These are phyloP conservation scores for Lordiphosa stackelbergi DNA, from an alignment of 1,140 invertebrate genomes.

Conservation along the genomic window DNA sequence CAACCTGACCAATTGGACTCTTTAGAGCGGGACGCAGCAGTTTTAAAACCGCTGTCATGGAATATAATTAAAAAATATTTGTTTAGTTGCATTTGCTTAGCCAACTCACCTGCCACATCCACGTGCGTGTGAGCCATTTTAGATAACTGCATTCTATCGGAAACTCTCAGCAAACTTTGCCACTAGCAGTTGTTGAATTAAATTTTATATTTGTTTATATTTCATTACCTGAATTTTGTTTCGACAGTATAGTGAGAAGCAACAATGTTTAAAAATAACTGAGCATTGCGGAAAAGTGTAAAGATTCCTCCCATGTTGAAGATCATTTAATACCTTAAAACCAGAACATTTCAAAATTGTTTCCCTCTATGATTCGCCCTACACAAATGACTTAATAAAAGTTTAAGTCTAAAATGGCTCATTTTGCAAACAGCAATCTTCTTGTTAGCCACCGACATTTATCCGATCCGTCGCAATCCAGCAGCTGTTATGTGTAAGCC, in stretches of 20 bases:
- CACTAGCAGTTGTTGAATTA: neutral
- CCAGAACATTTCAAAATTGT: no score
- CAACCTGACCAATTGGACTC: constrained; percentile 32
- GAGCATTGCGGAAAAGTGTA: no score
- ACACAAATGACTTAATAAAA: neutral
- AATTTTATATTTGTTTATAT: neutral
- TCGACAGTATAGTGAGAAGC: no score
- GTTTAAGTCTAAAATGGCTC: constrained; percentile 7
- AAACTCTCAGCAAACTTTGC: no score
- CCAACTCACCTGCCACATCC: constrained; percentile 23
- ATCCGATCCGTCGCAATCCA: neutral
- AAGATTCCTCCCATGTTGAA: no score
- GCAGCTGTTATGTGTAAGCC: constrained; percentile 18
- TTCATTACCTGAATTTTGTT: constrained; percentile 10
- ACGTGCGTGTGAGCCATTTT: neutral
- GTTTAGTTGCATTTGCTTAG: no score
- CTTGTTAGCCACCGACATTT: no score
- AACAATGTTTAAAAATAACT: no score
- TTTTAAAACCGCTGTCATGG: no score
- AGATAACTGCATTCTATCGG: no score
- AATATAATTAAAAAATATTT: neutral
- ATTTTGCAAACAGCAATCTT: constrained; percentile 2
- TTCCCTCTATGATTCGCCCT: no score
- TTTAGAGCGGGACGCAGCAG: constrained; percentile 19
- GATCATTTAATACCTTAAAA: no score